Evolutionary conservation across 2,888 invertebrate species (phyloP).

Genomic region (Mythimna ferrago): DNA sequence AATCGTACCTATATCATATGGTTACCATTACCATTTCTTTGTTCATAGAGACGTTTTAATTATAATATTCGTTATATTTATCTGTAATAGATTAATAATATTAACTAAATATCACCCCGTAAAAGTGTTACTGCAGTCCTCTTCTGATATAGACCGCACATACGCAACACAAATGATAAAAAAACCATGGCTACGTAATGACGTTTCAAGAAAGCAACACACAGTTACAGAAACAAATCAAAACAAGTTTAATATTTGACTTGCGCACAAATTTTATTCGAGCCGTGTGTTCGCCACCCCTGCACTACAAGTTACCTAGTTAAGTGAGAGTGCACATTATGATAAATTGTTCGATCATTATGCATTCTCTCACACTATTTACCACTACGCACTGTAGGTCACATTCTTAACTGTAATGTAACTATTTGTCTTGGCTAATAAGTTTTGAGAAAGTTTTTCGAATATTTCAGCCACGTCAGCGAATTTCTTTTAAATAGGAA

Average conservation of each 20-base stretch:
- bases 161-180: neutral
- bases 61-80: too few relatives aligned
- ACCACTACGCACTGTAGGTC: constrained; percentile 28
- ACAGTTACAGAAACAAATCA: neutral
- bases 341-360: constrained; percentile 68
- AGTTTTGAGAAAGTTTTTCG: constrained; percentile 11
- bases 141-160: neutral
- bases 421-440: constrained; percentile 27
- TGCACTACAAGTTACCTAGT: constrained; percentile 54
- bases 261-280: neutral
- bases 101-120: neutral
- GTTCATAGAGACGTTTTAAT: too few relatives aligned
- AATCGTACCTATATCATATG: neutral
- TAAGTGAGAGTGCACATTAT: constrained; percentile 73
- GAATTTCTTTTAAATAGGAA: constrained; percentile 8
- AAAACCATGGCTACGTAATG: neutral
- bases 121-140: neutral
- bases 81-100: neutral
- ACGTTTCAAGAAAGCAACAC: neutral
- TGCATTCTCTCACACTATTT: constrained; percentile 41
- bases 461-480: neutral
- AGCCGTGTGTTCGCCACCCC: neutral
- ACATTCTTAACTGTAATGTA: constrained; percentile 41
- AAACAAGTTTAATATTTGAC: neutral
- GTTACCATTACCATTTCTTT: neutral